Percentiles rank a stretch among this genome's conserved stretches.
Conservation (phyloP, 1,140 invertebrate genomes). For the Arctopsyche grandis region DNA sequence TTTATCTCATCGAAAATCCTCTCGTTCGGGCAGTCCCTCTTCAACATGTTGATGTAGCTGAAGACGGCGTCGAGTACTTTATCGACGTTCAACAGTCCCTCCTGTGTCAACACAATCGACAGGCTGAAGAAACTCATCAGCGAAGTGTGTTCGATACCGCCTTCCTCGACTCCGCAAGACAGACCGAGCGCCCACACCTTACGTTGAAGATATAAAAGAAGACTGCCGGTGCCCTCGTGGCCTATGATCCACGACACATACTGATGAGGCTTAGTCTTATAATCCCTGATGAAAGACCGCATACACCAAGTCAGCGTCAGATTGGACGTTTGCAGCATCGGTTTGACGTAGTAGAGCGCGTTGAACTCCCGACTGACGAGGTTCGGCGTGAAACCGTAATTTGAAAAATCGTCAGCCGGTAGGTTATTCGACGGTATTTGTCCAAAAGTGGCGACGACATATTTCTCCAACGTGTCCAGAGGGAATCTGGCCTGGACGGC, state of each 20-base stretch:
- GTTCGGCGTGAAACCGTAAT: slow-evolving; percentile 59
- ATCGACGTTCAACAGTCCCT: slow-evolving; percentile 77
- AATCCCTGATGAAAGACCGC: slow-evolving; percentile 77
- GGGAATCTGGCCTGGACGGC: slow-evolving; percentile 83
- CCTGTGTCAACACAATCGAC: slow-evolving; percentile 80
- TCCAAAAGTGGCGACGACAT: slow-evolving; percentile 64
- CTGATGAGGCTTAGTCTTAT: slow-evolving; percentile 80
- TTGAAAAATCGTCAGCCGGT: slow-evolving; percentile 69
- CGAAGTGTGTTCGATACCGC: slow-evolving; percentile 79
- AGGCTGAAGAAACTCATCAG: slow-evolving; percentile 80
- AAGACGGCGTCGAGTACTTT: slow-evolving; percentile 77
- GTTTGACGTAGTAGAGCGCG: slow-evolving; percentile 81
- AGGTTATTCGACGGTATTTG: slow-evolving; percentile 73
- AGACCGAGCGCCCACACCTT: slow-evolving; percentile 88
- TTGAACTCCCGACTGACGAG: slow-evolving; percentile 70
- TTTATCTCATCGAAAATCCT: slow-evolving; percentile 76
- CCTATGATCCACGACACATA: slow-evolving; percentile 87
- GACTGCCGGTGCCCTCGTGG: slow-evolving; percentile 88
- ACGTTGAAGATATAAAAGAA: slow-evolving; percentile 81
- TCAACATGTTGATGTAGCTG: slow-evolving; percentile 79
- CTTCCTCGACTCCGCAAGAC: slow-evolving; percentile 77
- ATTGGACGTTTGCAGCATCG: slow-evolving; percentile 79
- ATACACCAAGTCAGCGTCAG: slow-evolving; percentile 83
- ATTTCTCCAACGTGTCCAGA: slow-evolving; percentile 76
- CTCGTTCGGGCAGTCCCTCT: slow-evolving; percentile 69